Evolutionary conservation across 92 coral and sea anemone species (phyloP).

Genomic region (Galaxea fascicularis): DNA sequence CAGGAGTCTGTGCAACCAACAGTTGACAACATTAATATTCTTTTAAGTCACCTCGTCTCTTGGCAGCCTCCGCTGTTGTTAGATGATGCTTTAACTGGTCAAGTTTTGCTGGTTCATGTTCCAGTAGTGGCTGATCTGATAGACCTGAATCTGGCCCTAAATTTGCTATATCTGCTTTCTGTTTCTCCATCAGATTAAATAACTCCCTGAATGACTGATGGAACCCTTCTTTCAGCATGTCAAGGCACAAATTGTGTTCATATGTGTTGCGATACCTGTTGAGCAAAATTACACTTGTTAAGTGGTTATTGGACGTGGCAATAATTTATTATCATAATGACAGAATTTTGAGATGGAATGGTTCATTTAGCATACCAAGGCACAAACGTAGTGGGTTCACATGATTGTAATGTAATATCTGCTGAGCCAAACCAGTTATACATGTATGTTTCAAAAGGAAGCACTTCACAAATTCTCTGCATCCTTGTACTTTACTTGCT

Average conservation of each 20-base stretch:
- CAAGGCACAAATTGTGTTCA: constrained; percentile 97
- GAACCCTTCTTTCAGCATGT: constrained; percentile 97
- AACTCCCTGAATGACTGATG: constrained; percentile 96
- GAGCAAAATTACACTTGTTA: not conserved
- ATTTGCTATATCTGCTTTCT: constrained; percentile 73
- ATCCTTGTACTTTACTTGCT: too few species aligned
- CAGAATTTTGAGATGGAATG: not conserved
- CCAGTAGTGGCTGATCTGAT: constrained; percentile 79
- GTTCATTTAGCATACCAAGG: too few species aligned
- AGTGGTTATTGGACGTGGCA: not conserved
- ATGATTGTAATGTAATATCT: too few species aligned
- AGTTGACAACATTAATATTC: not conserved
- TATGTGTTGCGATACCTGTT: constrained; percentile 92
- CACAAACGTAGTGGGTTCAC: too few species aligned
- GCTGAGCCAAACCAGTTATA: too few species aligned
- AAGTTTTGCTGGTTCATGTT: constrained; percentile 88
- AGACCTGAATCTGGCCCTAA: constrained; percentile 92
- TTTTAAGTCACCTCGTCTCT: constrained; percentile 80
- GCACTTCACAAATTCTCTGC: too few species aligned
- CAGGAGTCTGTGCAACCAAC: not conserved
- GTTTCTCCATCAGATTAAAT: constrained; percentile 88
- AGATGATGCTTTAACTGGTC: constrained; percentile 90
- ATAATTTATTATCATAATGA: too few species aligned
- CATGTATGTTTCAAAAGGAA: too few species aligned
- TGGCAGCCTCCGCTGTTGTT: constrained; percentile 92